A percentile compares a stretch with the other conserved stretches of the same genome.
phyloP scores from a whole-genome alignment of 2,797 vertebrate species.

The Anisognathus igniventris region DNA sequence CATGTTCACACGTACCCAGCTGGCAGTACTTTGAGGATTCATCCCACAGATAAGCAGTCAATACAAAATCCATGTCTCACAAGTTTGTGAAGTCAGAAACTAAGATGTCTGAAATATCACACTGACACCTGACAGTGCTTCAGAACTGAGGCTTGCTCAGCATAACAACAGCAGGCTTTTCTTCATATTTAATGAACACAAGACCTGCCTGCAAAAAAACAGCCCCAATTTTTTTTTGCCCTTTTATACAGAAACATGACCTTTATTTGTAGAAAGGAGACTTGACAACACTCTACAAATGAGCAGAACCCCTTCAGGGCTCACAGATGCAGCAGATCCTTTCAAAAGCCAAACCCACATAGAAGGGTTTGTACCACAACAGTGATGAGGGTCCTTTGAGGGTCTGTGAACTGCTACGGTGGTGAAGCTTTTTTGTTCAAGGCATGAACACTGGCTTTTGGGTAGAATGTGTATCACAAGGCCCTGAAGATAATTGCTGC shows the following conservation, averaged over 20 bases:
- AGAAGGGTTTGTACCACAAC: neutral
- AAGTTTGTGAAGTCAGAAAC: neutral
- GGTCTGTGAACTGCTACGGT: neutral
- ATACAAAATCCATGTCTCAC: neutral
- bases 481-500: neutral
- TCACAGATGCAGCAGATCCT: neutral
- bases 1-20: neutral
- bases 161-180: neutral
- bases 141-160: neutral
- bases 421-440: neutral
- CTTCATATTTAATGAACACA: neutral
- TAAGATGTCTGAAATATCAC: neutral
- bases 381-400: neutral
- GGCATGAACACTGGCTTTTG: neutral
- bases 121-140: neutral
- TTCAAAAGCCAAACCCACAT: neutral
- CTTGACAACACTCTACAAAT: neutral
- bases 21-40: neutral
- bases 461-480: neutral
- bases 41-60: neutral
- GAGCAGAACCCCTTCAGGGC: neutral
- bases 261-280: neutral
- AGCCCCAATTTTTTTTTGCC: neutral
- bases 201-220: neutral
- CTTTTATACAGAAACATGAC: neutral